Percentiles rank a stretch among this genome's conserved stretches.
Evolutionary conservation across 2,888 invertebrate genomes (phyloP).

Genomic region (Philopedon plagiatum): DNA sequence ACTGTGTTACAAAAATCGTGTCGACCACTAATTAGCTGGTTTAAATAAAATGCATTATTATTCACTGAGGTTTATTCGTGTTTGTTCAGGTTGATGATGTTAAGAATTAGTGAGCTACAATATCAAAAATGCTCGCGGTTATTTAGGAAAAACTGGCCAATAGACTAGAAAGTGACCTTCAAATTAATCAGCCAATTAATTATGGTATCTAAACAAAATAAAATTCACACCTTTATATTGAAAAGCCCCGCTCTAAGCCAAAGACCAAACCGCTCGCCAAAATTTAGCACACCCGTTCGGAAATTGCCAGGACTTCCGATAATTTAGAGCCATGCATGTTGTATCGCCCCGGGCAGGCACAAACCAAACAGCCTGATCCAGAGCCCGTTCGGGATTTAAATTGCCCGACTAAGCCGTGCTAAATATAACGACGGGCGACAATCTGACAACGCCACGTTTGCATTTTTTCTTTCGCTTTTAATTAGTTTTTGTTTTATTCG

Average conservation of each 20-base stretch:
- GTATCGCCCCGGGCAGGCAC: slow-evolving; percentile 63
- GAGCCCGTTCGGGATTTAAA: slow-evolving; percentile 65
- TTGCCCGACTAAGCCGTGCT: slow-evolving; percentile 59
- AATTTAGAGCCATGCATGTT: slow-evolving; percentile 67
- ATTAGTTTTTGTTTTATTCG: slow-evolving; percentile 40
- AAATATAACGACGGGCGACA: slow-evolving; percentile 43
- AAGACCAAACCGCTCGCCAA: slow-evolving; percentile 20
- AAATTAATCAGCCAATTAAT: no score
- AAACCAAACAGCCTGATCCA: slow-evolving; percentile 55
- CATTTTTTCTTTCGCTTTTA: slow-evolving; percentile 43
- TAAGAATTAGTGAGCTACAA: no score
- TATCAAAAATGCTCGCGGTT: no score
- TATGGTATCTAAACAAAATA: background rate
- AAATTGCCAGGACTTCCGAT: slow-evolving; percentile 63
- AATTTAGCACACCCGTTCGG: slow-evolving; percentile 51
- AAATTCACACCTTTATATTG: background rate
- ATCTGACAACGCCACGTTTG: slow-evolving; percentile 40
- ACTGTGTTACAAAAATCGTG: no score
- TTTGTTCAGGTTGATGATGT: no score
- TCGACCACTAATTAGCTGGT: no score
- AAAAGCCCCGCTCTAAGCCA: slow-evolving; percentile 23
- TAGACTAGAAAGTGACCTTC: no score
- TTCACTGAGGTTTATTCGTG: no score
- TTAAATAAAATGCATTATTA: no score
- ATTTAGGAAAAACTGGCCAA: no score